A percentile compares a stretch with the other conserved stretches of the same genome.
phyloP scores from a whole-genome alignment of 2,113 vertebrate genomes.

The Oxyruncus cristatus region DNA sequence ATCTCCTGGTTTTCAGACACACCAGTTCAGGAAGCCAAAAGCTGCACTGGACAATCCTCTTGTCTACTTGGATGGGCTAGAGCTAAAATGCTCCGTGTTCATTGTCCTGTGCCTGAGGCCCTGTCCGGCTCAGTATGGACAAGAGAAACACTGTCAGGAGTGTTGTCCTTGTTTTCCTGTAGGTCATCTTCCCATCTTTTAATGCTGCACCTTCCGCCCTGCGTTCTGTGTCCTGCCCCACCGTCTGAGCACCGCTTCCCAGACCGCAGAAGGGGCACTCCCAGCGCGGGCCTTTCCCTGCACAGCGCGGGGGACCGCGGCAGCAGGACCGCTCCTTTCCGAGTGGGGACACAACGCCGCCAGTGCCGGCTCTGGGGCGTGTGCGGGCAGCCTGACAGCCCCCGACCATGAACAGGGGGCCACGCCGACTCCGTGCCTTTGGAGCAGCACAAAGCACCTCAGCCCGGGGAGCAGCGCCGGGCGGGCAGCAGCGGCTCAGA shows the following conservation, averaged over 20 bases:
- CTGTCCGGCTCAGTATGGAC: accelerated
- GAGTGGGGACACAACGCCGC: accelerated
- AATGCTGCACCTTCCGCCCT: accelerated
- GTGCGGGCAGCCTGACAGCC: neutral
- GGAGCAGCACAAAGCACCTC: accelerated
- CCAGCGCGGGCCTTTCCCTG: accelerated
- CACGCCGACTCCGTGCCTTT: accelerated
- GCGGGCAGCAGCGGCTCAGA: neutral
- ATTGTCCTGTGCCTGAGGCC: neutral
- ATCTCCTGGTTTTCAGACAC: neutral
- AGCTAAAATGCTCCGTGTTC: neutral
- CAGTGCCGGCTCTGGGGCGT: accelerated
- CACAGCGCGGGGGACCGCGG: accelerated
- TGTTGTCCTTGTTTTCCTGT: neutral
- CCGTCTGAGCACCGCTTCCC: neutral
- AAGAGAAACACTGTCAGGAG: accelerated
- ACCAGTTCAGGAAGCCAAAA: neutral
- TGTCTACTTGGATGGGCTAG: no score
- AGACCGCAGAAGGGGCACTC: accelerated
- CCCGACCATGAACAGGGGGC: accelerated
- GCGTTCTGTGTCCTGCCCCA: accelerated
- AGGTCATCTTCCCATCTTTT: neutral
- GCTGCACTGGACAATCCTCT: accelerated
- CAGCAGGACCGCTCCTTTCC: neutral
- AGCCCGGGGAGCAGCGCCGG: neutral